A percentile compares a stretch with the other conserved stretches of the same genome.
These are phyloP conservation scores for Peromyscus maniculatus DNA, from an alignment of 2,113 vertebrate species.

Conservation along the genomic window DNA sequence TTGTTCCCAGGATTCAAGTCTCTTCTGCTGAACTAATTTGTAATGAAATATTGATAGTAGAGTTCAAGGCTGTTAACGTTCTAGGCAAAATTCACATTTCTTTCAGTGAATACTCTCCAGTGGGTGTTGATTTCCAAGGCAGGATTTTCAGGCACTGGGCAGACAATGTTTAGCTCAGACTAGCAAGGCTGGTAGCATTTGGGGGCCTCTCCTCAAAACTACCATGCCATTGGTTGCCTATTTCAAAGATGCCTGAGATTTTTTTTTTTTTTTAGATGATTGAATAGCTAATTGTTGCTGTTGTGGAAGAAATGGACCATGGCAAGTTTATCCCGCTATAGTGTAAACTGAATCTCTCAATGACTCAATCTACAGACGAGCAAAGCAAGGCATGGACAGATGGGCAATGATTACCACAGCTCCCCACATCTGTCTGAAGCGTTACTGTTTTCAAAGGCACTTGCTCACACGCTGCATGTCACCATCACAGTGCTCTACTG, in stretches of 20 bases:
- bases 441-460: background rate
- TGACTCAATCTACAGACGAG: constrained; percentile 40
- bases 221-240: background rate
- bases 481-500: background rate
- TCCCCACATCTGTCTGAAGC: constrained; percentile 20
- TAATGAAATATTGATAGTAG: constrained; percentile 31
- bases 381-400: background rate
- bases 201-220: background rate
- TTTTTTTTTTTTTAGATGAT: constrained; percentile 26
- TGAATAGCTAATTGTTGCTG: background rate
- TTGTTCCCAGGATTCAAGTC: constrained; percentile 31
- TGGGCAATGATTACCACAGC: background rate
- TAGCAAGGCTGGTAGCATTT: background rate
- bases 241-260: background rate
- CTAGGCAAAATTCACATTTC: background rate
- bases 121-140: background rate
- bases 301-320: background rate
- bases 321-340: background rate
- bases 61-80: background rate
- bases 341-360: background rate
- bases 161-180: background rate
- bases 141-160: background rate
- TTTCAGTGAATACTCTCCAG: background rate
- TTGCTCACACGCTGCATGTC: background rate
- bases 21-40: constrained; percentile 9